Evolutionary conservation across 2,888 invertebrate genomes (phyloP).

Genomic region (Prenolepis imparis): DNA sequence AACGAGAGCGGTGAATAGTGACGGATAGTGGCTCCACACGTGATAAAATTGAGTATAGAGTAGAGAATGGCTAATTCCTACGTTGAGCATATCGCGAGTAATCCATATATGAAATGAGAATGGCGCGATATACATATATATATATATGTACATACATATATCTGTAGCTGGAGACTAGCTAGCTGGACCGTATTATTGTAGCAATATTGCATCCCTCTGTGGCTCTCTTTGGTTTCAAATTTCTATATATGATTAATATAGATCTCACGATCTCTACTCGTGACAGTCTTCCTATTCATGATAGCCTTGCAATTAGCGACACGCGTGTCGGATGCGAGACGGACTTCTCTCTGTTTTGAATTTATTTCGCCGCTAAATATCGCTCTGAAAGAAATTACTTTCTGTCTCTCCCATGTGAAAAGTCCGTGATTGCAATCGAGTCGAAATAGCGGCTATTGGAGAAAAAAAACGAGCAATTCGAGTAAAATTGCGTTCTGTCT

Average conservation of each 20-base stretch:
- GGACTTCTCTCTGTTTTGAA: not conserved
- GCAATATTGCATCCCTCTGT: not conserved
- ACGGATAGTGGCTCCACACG: not conserved
- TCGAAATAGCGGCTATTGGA: not conserved
- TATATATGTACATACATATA: not conserved
- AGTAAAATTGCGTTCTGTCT: not conserved
- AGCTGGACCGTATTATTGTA: not conserved
- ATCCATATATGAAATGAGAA: slow-evolving; percentile 1
- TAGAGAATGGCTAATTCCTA: slow-evolving; percentile 14
- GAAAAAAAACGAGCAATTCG: not conserved
- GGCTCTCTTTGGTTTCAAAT: slow-evolving; percentile 21
- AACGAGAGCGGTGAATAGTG: not conserved
- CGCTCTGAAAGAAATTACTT: not conserved
- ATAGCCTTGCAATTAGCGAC: not conserved
- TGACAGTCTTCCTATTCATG: not conserved
- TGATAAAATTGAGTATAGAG: slow-evolving; percentile 12
- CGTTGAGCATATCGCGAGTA: not conserved
- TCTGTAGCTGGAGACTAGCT: not conserved
- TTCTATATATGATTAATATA: slow-evolving; percentile 22
- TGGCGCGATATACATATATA: not conserved
- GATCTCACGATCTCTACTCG: not conserved
- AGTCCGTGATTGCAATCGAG: not conserved
- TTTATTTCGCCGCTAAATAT: not conserved
- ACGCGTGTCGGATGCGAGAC: not conserved
- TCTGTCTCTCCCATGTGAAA: not conserved